Base-by-base conservation (phyloP, 2,797 vertebrate genomes). In the Periophthalmus magnuspinnatus region DNA sequence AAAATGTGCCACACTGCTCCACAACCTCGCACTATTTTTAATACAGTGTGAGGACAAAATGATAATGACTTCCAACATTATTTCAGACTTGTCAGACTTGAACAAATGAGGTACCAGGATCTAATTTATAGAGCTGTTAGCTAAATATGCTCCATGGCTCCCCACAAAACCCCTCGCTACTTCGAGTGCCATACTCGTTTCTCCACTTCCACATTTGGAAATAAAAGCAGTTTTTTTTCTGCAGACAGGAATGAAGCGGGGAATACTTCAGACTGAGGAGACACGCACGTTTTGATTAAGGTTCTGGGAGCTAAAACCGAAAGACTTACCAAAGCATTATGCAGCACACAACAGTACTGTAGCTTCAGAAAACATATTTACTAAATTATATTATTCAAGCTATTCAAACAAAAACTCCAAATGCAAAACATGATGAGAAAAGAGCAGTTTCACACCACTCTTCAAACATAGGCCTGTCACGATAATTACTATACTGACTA, bases 41-140 rank as follows among this genome's bases (percentile, higher is more conserved):
- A 32, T 57, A 17, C 1, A 57, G 24, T 57, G 2, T 32, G 14
- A 57, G 52, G n/a, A 54, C 7, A 54, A 21, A 54, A 22, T 21
- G 21, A 10, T 21, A 21, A 54, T 22, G 7, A 22, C 41, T 54
- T 54, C 8, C 9, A 54, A 54, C 54, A 52, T 54, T 21, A 54
- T 54, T 21, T 6, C 14, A 32, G 14, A 57, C 28, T 32, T 16
- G 32, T 38, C 52, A 32, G 36, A 36, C 60, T 52, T 6, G 2
- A 66, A 41, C 5, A 58, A 24, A 71, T 75, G 28, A 55, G 9
- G 24, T 64, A 68, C 32, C 65, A 58, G 61, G 34, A 73, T 75
- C 65, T 62, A 68, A 77, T 79, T 84, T 70, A 72, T 80, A 47
- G 69, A 47, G 34, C 14, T n/a, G 4, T 72, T 64, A 70, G 69